A percentile compares a stretch with the other conserved stretches of the same genome.
Evolutionary conservation across 2,113 vertebrate genomes (phyloP).

Genomic region (Parus major): DNA sequence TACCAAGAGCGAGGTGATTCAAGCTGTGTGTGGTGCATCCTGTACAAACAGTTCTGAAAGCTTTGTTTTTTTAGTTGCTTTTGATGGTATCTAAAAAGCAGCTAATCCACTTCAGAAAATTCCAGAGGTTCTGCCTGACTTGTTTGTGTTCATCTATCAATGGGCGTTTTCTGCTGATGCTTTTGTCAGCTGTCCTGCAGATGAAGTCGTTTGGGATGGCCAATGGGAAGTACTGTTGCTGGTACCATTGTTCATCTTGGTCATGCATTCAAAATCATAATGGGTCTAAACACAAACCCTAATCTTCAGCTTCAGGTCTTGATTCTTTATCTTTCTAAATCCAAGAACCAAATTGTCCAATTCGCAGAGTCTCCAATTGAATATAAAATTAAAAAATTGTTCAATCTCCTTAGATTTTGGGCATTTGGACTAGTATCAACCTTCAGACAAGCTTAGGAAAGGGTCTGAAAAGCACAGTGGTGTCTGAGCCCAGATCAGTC

Average conservation of each 20-base stretch:
- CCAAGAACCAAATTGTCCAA: background rate
- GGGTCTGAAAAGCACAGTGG: background rate
- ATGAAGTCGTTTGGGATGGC: background rate
- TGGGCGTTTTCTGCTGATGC: constrained; percentile 19
- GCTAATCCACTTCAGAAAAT: constrained; percentile 27
- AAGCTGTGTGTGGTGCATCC: constrained; percentile 2
- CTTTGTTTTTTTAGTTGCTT: constrained; percentile 68
- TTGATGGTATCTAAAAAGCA: constrained; percentile 50
- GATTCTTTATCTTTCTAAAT: background rate
- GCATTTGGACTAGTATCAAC: background rate
- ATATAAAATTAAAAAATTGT: background rate
- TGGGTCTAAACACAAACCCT: background rate
- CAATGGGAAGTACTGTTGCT: background rate
- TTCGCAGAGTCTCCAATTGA: background rate
- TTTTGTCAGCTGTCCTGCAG: background rate
- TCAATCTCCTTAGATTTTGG: background rate
- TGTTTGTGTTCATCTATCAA: background rate
- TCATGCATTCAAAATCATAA: background rate
- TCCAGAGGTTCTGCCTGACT: background rate
- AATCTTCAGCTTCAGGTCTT: background rate
- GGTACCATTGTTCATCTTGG: background rate
- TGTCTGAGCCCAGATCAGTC: background rate
- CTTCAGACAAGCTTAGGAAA: background rate
- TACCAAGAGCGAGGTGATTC: constrained; percentile 47
- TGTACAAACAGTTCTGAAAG: constrained; percentile 29